Evolutionary conservation across 2,113 vertebrate genomes (phyloP), one percentile per base, ranked within the genome.

Genomic region (Regulus satrapa): DNA sequence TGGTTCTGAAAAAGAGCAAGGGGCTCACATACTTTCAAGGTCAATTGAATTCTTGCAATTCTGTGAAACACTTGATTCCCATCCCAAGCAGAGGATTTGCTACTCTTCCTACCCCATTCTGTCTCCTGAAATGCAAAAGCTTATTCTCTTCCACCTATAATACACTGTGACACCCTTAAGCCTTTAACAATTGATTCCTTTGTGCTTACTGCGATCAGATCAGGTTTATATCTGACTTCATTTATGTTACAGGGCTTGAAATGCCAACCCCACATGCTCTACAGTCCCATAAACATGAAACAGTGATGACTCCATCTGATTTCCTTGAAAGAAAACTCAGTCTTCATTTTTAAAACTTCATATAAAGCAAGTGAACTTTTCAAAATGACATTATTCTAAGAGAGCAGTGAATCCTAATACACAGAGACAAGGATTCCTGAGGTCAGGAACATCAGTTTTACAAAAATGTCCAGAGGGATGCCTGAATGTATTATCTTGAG

Each of bases 381-480:
- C 93, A 96, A 96, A 97, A 97, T 79, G 64, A 58, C 88, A 89
- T 92, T 76, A 94, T 97, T 97, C 93, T 94, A 91, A 94, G 94
- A 96, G 40, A 96, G 67, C 79, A 94, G 34, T 94, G 91, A 95
- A 97, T 98, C 93, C 90, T 97, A 93, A 97, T 94, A 84, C 58
- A 62, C 62, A 3, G 31, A 97, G 93, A 92, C 81, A 96, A 91
- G 82, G 68, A 93, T 96, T 93, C 63, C 88, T 94, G 80, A 97
- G 95, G 95, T 98, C 96, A 97, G 88, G 96, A 97, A 91, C 82
- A 97, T 95, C 89, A 76, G 62, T 88, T 97, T 96, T 96, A 95
- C 89, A 93, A 94, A 96, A 97, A 74, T 41, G 72, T 94, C 96
- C 97, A 69, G 46, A 79, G 87, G 94, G 97, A 98, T 90, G 94